Evolutionary conservation across 2,888 invertebrate genomes (phyloP).

Genomic region (Oscheius onirici): DNA sequence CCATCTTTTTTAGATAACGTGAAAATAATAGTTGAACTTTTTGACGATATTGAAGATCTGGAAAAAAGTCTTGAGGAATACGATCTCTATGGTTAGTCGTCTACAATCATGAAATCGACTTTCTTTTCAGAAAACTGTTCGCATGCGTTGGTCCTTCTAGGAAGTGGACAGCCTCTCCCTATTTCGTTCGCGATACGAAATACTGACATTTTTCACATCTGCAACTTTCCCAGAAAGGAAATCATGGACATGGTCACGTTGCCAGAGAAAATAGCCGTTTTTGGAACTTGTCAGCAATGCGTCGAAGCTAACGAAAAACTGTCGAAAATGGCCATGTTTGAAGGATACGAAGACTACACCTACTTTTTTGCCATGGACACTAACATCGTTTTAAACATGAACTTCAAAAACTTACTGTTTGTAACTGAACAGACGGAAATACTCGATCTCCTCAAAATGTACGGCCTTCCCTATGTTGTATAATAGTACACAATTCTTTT

Average conservation of each 20-base stretch:
- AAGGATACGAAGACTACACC: constrained; percentile 2
- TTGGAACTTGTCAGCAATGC: constrained; percentile 1
- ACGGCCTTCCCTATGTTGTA: not conserved
- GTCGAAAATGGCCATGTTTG: not conserved
- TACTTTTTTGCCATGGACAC: constrained; percentile 12
- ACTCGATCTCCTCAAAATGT: not conserved
- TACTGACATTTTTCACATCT: constrained; percentile 3
- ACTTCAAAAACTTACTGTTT: not conserved
- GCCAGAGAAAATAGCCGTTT: constrained; percentile 24
- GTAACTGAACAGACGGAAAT: not conserved
- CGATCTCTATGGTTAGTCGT: not conserved
- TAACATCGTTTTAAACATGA: not conserved
- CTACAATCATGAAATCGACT: not conserved
- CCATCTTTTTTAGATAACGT: not conserved
- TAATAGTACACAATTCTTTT: not conserved
- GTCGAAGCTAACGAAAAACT: constrained; percentile 3
- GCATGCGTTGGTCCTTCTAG: constrained; percentile 16
- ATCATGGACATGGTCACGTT: not conserved
- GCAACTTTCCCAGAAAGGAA: constrained; percentile 3
- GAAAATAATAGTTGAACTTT: not conserved
- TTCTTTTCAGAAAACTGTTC: constrained; percentile 7
- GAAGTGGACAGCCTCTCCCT: not conserved
- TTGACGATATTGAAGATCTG: not conserved
- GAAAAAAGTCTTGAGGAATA: not conserved
- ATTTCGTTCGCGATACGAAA: not conserved